These are phyloP conservation scores for Manacus vitellinus DNA, from an alignment of 2,113 vertebrate species.

Conservation along the genomic window DNA sequence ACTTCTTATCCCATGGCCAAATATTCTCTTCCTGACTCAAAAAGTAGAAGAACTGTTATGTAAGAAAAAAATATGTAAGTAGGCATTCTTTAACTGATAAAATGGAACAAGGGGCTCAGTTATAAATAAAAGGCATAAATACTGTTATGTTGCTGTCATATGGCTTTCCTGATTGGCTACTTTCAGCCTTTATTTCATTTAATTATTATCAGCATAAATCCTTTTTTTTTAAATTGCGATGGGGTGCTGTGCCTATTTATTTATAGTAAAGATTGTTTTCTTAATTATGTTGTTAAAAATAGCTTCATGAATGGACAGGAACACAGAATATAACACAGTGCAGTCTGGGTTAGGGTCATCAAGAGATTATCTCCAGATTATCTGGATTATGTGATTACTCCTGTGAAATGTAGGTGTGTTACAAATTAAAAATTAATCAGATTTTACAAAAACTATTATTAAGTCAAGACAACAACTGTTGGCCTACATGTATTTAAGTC, in stretches of 20 bases:
- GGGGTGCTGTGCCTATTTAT: not conserved
- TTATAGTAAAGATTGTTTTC: not conserved
- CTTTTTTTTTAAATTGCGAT: not conserved
- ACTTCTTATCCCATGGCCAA: not conserved
- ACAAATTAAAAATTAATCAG: conserved; percentile 55
- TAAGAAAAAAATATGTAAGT: not conserved
- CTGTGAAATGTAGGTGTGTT: conserved; percentile 20
- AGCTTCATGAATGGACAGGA: not conserved
- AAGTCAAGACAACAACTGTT: conserved; percentile 1
- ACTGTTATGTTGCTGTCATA: not conserved
- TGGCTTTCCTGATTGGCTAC: not conserved
- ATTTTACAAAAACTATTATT: not conserved
- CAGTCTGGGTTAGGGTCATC: not conserved
- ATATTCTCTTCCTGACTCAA: not conserved
- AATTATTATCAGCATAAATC: not conserved
- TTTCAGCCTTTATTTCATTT: not conserved
- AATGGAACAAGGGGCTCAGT: not conserved
- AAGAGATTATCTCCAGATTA: conserved; percentile 31
- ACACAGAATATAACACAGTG: not conserved
- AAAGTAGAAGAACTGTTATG: not conserved
- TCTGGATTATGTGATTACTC: conserved; percentile 19
- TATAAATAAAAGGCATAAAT: not conserved
- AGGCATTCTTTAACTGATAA: not conserved
- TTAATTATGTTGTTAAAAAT: conserved; percentile 27
- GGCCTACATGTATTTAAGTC: not conserved